Evolutionary conservation across 1,140 invertebrate species (phyloP).

Genomic region (Streblospio benedicti): DNA sequence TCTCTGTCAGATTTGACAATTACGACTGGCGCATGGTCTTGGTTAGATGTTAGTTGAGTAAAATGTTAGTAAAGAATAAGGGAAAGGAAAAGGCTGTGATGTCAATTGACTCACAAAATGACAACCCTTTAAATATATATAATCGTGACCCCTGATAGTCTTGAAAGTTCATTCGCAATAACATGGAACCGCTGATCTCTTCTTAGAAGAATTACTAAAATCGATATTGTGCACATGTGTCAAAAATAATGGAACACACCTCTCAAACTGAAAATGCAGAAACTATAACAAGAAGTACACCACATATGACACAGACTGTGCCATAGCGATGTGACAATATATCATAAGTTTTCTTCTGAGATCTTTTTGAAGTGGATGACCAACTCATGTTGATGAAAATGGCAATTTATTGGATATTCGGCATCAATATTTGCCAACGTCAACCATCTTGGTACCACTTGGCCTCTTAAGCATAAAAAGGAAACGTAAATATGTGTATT

Average conservation of each 20-base stretch:
- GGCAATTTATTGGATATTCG: too few species aligned
- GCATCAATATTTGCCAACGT: too few species aligned
- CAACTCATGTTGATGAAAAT: constrained; percentile 9
- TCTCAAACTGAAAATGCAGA: constrained; percentile 45
- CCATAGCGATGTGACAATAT: constrained; percentile 44
- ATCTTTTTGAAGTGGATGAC: constrained; percentile 33
- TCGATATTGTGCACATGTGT: not conserved
- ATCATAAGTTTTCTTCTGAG: constrained; percentile 44
- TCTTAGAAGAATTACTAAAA: not conserved
- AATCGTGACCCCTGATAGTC: not conserved
- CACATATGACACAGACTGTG: constrained; percentile 30
- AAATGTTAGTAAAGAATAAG: too few species aligned
- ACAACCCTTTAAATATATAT: not conserved
- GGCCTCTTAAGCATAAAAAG: too few species aligned
- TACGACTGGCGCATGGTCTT: too few species aligned
- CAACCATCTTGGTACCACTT: too few species aligned
- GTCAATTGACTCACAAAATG: too few species aligned
- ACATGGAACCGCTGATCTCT: not conserved
- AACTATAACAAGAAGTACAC: constrained; percentile 31
- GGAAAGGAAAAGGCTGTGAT: not conserved
- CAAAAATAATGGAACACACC: constrained; percentile 21
- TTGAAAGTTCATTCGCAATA: not conserved
- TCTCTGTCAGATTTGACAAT: too few species aligned
- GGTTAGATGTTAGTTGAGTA: too few species aligned
- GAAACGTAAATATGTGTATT: too few species aligned